Evolutionary conservation across 2,797 vertebrate genomes (phyloP).

Genomic region (Sebastes steindachneri): DNA sequence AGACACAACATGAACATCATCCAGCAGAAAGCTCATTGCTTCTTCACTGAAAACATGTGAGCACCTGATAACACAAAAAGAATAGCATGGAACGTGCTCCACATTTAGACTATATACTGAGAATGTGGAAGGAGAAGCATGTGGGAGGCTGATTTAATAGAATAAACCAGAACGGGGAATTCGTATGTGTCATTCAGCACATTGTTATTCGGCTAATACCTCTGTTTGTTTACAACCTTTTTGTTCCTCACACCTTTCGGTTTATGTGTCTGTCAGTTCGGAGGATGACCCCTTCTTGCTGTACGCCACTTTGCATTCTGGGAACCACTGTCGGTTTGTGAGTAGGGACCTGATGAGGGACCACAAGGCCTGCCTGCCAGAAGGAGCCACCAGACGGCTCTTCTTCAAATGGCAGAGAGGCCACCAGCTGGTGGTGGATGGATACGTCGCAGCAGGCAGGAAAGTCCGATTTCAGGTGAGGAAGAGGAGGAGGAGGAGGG

Average conservation of each 20-base stretch:
- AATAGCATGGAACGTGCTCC: background rate
- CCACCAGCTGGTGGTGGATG: constrained; percentile 87
- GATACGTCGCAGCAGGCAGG: constrained; percentile 42
- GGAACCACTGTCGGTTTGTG: constrained; percentile 91
- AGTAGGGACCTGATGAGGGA: constrained; percentile 94
- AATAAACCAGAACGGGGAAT: background rate
- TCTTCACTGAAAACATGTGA: constrained; percentile 96
- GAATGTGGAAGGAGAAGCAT: background rate
- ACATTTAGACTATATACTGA: background rate
- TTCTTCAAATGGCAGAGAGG: constrained; percentile 99
- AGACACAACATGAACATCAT: constrained; percentile 85
- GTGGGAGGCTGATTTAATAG: background rate
- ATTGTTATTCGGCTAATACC: background rate
- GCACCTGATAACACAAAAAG: constrained; percentile 31
- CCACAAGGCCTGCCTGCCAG: constrained; percentile 92
- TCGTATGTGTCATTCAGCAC: background rate
- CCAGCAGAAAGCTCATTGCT: constrained; percentile 89
- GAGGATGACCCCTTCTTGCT: constrained; percentile 95
- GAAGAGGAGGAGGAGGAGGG: background rate
- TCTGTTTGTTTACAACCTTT: background rate
- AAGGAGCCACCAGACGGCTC: constrained; percentile 80
- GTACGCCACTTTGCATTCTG: constrained; percentile 92
- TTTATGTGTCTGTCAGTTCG: constrained; percentile 80
- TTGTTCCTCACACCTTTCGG: background rate
- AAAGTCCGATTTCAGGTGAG: constrained; percentile 88